Evolutionary conservation across 2,113 vertebrate species (phyloP).

Genomic region (Apus apus): DNA sequence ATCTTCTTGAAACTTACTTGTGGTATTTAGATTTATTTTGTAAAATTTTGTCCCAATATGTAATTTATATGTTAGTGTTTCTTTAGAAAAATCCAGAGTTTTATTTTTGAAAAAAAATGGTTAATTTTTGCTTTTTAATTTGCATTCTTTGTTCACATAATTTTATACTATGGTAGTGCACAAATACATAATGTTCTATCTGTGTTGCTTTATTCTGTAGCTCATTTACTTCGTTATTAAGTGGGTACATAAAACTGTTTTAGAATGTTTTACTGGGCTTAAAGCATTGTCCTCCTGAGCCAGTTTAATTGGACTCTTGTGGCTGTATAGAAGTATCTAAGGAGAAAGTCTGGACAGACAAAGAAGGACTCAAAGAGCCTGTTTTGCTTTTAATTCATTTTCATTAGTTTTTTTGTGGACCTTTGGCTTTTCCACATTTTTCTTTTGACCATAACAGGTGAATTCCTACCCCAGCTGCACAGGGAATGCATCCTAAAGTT

Average conservation of each 20-base stretch:
- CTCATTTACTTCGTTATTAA: not conserved
- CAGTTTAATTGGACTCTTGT: not conserved
- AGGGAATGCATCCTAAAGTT: not conserved
- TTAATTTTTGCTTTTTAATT: not conserved
- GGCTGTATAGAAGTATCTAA: not conserved
- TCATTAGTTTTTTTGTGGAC: not conserved
- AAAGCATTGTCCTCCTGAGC: not conserved
- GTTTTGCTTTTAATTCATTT: not conserved
- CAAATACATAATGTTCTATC: not conserved
- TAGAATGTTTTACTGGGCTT: not conserved
- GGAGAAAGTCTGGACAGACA: not conserved
- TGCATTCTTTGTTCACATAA: not conserved
- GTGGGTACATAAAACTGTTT: not conserved
- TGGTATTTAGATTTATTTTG: not conserved
- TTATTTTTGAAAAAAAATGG: not conserved
- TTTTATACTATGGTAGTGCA: not conserved
- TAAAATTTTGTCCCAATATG: not conserved
- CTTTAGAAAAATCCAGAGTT: not conserved
- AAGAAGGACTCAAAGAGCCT: not conserved
- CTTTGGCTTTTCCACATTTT: not conserved
- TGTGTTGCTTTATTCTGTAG: not conserved
- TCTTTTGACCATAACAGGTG: not conserved
- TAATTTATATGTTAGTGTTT: not conserved
- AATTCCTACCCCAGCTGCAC: accelerated
- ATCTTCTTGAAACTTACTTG: not conserved